Base-by-base conservation (phyloP, 1,140 invertebrate species). In the Diorhabda carinulata region DNA sequence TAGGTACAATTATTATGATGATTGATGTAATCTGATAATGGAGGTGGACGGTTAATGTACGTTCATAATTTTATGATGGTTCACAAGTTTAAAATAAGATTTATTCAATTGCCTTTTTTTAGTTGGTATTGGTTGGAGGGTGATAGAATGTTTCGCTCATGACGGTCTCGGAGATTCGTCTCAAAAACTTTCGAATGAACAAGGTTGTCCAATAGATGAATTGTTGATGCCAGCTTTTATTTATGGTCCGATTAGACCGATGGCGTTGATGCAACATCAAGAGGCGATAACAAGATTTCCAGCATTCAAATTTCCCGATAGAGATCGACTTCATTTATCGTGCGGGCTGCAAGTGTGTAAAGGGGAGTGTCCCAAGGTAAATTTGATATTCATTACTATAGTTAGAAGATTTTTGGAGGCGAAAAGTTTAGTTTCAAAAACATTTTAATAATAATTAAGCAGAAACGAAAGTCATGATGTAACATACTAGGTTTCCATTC, bases 231-330 rank as follows among this genome's bases (percentile, higher is more conserved):
- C 85, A 61, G 81, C 81, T 56, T 84, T 74, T 1, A 69, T 65
- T 57, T 77, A 73, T 60, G 76, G 75, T n/a, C 76, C 78, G 4
- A 63, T 77, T 3, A 10, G 81, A 80, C 68, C 75, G 1, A 77
- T 78, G 9, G 68, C 72, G 6, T 81, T 86, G 7, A 86, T 86
- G 84, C 82, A 82, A 3, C 86, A 86, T 67, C 85, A 86, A 76
- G 85, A 87, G 68, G 86, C 86, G 8, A 64, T 81, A 66, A 86
- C 90, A 0, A 87, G 86, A 44, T 92, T 93, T 82, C 85, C 88
- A 7, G 91, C 90, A 4, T 93, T 93, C 74, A 92, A 92, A 76
- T 92, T 93, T 82, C 90, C 91, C 9, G 90, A 91, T 74, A 82
- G 90, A 70, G 88, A 90, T 64, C 86, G 87, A 65, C 79, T 92